phyloP scores from a whole-genome alignment of 1,140 invertebrate species.

The Conopomorpha cramerella region DNA sequence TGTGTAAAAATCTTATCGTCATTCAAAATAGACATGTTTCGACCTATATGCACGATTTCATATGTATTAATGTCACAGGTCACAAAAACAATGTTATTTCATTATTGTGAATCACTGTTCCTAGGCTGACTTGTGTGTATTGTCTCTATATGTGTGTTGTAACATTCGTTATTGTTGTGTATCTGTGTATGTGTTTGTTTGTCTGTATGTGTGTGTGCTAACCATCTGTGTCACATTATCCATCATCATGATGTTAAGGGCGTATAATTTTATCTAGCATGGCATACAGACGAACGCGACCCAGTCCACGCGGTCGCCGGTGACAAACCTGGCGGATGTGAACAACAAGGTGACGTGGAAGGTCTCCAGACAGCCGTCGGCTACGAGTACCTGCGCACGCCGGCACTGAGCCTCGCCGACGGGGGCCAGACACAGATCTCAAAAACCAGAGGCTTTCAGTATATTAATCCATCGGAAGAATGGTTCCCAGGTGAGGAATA shows the following conservation, averaged over 20 bases:
- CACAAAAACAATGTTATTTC: constrained; percentile 7
- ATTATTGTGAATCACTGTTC: constrained; percentile 15
- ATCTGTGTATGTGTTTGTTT: no score
- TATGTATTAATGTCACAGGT: constrained; percentile 16
- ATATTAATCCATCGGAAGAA: constrained; percentile 84
- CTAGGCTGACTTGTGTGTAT: no score
- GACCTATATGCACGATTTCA: no score
- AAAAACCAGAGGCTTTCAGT: constrained; percentile 78
- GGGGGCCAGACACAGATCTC: constrained; percentile 69
- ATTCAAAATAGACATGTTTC: no score
- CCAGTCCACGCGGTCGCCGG: constrained; percentile 75
- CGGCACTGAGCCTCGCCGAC: constrained; percentile 67
- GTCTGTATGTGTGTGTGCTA: no score
- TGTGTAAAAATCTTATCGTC: no score
- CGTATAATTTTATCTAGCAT: constrained; percentile 54
- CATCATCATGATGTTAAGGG: no score
- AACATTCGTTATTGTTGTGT: no score
- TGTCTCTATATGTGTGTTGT: no score
- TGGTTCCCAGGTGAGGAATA: constrained; percentile 77
- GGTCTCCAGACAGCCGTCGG: constrained; percentile 74
- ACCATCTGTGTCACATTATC: no score
- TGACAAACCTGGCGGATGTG: constrained; percentile 78
- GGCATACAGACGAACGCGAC: constrained; percentile 78
- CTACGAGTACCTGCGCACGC: constrained; percentile 80
- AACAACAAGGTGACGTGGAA: constrained; percentile 71